Conservation (phyloP, 1,140 invertebrate genomes). For the Micrasema minimum region DNA sequence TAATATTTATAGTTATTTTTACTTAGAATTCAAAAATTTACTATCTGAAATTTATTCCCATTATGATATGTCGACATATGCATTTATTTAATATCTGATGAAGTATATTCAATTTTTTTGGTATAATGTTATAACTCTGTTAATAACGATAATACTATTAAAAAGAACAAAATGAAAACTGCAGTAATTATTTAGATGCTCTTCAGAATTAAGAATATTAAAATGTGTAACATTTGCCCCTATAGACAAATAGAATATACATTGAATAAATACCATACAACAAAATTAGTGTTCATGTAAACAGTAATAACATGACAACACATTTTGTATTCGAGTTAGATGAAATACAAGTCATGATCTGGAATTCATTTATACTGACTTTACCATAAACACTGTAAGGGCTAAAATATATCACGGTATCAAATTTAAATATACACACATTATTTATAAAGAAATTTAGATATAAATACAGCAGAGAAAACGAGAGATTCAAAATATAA, state of each 20-base stretch:
- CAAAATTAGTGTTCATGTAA: conserved; percentile 8
- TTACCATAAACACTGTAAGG: too few relatives aligned
- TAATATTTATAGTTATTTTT: conserved; percentile 7
- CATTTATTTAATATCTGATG: conserved; percentile 18
- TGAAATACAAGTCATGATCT: too few relatives aligned
- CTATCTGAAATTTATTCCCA: conserved; percentile 15
- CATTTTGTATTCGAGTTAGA: conserved; percentile 15
- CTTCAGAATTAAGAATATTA: neutral
- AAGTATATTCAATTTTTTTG: neutral
- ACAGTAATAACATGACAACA: conserved; percentile 8
- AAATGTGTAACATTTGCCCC: conserved; percentile 9
- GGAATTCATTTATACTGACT: too few relatives aligned
- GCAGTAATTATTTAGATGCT: neutral
- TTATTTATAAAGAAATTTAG: too few relatives aligned
- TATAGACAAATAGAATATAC: conserved; percentile 29
- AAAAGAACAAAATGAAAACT: neutral
- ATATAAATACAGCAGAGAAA: too few relatives aligned
- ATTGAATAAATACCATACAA: neutral
- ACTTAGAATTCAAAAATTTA: neutral
- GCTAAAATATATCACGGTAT: too few relatives aligned
- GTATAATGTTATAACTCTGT: conserved; percentile 20
- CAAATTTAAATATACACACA: too few relatives aligned
- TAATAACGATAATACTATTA: neutral
- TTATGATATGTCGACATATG: neutral
- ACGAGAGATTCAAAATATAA: too few relatives aligned